Evolutionary conservation across 2,888 invertebrate genomes (phyloP).

Genomic region (Himalopsyche tibetana): DNA sequence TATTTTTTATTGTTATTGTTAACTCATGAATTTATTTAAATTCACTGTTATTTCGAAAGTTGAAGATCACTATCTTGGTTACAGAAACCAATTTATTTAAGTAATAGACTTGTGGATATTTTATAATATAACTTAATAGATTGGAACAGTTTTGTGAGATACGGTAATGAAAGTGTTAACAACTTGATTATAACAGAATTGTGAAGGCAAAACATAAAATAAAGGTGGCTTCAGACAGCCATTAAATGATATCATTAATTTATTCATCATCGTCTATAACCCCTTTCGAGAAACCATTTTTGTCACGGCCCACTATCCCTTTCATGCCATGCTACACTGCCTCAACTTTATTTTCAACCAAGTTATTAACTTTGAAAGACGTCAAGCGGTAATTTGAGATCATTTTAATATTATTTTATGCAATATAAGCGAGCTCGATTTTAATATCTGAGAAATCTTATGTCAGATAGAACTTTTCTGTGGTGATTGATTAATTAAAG

Average conservation of each 20-base stretch:
- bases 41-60: no score
- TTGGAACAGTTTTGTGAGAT: no score
- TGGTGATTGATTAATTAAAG: no score
- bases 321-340: background rate
- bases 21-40: no score
- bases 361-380: background rate
- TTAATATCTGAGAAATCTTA: no score
- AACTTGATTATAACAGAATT: slow-evolving; percentile 33
- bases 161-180: background rate
- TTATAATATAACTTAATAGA: no score
- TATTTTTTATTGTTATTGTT: no score
- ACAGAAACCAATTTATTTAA: no score
- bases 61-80: no score
- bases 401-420: slow-evolving; percentile 24
- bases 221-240: slow-evolving; percentile 2
- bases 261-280: slow-evolving; percentile 38
- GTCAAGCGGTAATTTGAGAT: slow-evolving; percentile 10
- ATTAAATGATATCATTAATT: slow-evolving; percentile 43
- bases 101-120: no score
- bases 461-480: no score
- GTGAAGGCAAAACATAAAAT: slow-evolving; percentile 42
- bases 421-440: no score
- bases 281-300: background rate
- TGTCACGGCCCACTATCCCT: slow-evolving; percentile 18
- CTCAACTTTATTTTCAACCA: background rate